Evolutionary conservation across 2,113 vertebrate genomes (phyloP).

Genomic region (Spermophilus dauricus): DNA sequence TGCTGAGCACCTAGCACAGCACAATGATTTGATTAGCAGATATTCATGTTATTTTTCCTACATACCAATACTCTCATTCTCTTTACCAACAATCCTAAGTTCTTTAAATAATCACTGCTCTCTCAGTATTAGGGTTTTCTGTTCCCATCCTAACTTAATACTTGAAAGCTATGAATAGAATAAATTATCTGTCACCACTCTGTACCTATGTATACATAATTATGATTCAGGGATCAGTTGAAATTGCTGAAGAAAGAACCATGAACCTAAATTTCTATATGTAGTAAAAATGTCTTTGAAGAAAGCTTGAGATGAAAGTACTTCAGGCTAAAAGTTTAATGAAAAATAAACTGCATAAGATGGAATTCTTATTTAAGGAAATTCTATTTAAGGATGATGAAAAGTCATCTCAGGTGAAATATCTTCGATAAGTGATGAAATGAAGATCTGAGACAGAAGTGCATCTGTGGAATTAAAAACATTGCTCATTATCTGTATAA

Average conservation of each 20-base stretch:
- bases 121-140: not conserved
- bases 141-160: not conserved
- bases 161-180: not conserved
- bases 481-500: not conserved
- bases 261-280: not conserved
- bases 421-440: not conserved
- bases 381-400: not conserved
- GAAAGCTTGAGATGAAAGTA: not conserved
- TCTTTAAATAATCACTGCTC: not conserved
- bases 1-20: not conserved
- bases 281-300: not conserved
- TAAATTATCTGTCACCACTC: not conserved
- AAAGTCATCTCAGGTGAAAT: not conserved
- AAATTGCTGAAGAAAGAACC: not conserved
- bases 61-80: not conserved
- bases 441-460: not conserved
- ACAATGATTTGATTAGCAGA: not conserved
- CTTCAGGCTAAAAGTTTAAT: not conserved
- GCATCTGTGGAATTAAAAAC: constrained; percentile 37
- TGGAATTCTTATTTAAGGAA: not conserved
- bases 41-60: not conserved
- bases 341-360: not conserved
- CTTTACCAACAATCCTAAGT: not conserved
- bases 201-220: not conserved
- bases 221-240: not conserved